phyloP scores from a whole-genome alignment of 2,113 vertebrate genomes.

The Anser cygnoides region DNA sequence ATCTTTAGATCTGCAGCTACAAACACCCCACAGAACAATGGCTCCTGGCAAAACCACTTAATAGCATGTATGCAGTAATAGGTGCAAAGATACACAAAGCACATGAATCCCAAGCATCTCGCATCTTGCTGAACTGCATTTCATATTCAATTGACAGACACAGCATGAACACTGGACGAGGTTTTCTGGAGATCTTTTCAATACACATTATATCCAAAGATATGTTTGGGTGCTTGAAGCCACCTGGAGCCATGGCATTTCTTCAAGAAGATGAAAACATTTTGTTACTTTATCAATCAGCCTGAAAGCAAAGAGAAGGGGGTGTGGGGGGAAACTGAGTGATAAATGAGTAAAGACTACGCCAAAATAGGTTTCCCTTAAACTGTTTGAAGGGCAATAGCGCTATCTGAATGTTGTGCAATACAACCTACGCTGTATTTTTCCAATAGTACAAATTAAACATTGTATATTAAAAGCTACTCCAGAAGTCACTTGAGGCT shows the following conservation, averaged over 20 bases:
- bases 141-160: background rate
- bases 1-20: background rate
- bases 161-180: background rate
- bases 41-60: background rate
- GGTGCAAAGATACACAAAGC: background rate
- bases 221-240: background rate
- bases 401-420: background rate
- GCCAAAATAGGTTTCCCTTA: background rate
- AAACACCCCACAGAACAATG: rapidly evolving
- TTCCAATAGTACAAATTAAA: background rate
- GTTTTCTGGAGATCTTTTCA: background rate
- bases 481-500: background rate
- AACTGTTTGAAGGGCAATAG: background rate
- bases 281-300: background rate
- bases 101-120: background rate
- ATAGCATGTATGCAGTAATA: background rate
- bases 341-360: background rate
- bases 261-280: background rate
- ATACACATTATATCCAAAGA: background rate
- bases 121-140: rapidly evolving
- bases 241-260: background rate
- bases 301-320: background rate
- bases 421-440: background rate
- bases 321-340: background rate
- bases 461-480: background rate